Conservation (phyloP, 2,113 vertebrate genomes). For the Pelmatolapia mariae region DNA sequence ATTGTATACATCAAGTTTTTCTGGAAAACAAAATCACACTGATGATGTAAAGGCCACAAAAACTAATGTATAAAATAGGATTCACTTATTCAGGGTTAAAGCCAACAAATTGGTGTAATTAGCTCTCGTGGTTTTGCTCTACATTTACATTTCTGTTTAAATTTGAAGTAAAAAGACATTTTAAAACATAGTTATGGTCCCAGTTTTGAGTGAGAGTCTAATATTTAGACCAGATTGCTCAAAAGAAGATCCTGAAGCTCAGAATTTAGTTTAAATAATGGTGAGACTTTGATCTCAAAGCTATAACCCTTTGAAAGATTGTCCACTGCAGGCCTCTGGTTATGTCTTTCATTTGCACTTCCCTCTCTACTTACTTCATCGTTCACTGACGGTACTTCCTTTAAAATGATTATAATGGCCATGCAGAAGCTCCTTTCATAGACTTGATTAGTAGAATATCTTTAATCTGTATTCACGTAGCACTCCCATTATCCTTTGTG, state of each 20-base stretch:
- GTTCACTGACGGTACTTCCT: not conserved
- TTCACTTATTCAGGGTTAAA: not conserved
- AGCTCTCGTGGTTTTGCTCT: not conserved
- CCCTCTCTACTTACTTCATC: not conserved
- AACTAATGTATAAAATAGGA: not conserved
- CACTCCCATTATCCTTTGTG: not conserved
- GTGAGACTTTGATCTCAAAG: not conserved
- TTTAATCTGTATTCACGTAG: not conserved
- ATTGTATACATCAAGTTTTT: not conserved
- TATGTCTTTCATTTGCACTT: not conserved
- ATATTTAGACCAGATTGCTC: not conserved
- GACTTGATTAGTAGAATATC: not conserved
- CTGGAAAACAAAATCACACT: fast-evolving
- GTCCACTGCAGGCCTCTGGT: not conserved
- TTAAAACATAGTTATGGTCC: not conserved
- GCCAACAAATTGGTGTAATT: not conserved
- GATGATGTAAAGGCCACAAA: not conserved
- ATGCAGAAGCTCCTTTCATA: not conserved
- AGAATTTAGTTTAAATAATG: not conserved
- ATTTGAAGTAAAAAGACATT: not conserved
- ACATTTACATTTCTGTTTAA: not conserved
- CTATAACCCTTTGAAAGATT: not conserved
- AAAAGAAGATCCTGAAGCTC: not conserved
- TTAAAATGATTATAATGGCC: not conserved
- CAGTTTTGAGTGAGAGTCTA: not conserved